Base-by-base conservation (phyloP, 2,888 invertebrate species). In the Altica lythri region DNA sequence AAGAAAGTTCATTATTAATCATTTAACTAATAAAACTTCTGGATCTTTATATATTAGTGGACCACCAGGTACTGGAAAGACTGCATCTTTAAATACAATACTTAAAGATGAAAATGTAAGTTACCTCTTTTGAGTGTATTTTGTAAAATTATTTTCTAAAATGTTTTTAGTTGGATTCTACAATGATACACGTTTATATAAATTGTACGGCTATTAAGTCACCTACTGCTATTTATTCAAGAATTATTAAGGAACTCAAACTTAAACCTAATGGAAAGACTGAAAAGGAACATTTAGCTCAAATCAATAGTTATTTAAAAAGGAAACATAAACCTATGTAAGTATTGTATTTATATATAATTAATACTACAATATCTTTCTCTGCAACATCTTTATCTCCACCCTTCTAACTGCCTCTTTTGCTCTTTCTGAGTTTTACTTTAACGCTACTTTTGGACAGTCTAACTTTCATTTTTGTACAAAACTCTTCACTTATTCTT, bases 51-150 rank as follows among this genome's bases (percentile, higher is more conserved):
- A 98, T 74, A 85, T 99, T 32, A 96, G 95, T 29, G 98, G 98
- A 1, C 93, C 95, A 16, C 98, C 98, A 0, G 99, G 98, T 3
- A 98, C 98, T 1, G 98, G 95, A 1, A 97, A 97, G 79, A 96
- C 96, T 0, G 95, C 95, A 0, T 88, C 90, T 55, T 78, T 97
- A 12, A 86, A 86, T 0, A 82, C 88, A 60, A 83, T 93, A 51
- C 76, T 95, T 49, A 79, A 85, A 27, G 78, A 84, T 37, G 76
- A 86, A 9, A 80, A 87, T 76, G 86, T 89, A 70, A 72, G 62
- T 59, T 22, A 14, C 12, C 10, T 13, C 13, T 4, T 30, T 4
- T 29, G 4, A 22, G 4, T 10, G 27, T 27, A n/a, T 27, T 22
- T 6, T 25, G 14, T 46, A 4, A 25, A n/a, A 5, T 6, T 42